Evolutionary conservation across 2,113 vertebrate species (phyloP).

Genomic region (Haliaeetus leucogaster): DNA sequence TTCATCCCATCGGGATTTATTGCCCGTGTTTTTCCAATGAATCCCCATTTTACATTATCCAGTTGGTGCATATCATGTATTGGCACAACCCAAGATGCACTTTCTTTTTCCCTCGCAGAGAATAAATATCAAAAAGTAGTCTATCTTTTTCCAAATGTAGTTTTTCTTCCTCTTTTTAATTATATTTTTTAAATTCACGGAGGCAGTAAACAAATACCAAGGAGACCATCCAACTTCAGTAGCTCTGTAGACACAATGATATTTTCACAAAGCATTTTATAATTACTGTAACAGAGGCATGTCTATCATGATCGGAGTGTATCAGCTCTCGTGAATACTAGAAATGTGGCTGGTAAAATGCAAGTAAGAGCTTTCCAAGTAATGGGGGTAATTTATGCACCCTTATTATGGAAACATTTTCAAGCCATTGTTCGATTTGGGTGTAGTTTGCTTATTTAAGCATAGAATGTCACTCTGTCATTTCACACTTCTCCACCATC

Average conservation of each 20-base stretch:
- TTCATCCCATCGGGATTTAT: background rate
- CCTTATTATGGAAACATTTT: conserved; percentile 57
- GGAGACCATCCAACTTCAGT: background rate
- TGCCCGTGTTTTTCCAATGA: background rate
- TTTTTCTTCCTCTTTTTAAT: background rate
- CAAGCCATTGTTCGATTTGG: conserved; percentile 12
- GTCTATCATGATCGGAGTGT: background rate
- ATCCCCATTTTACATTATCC: background rate
- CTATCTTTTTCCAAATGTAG: background rate
- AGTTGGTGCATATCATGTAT: background rate
- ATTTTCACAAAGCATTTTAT: conserved; percentile 48
- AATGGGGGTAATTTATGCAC: conserved; percentile 54
- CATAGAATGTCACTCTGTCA: conserved; percentile 58
- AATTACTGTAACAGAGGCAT: conserved; percentile 48
- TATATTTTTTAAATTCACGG: background rate
- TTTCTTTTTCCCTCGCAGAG: background rate
- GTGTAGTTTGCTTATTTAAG: conserved; percentile 63
- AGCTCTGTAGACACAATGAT: conserved; percentile 8
- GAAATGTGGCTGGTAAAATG: conserved; percentile 30
- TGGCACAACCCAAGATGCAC: background rate
- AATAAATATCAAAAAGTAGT: background rate
- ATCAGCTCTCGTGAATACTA: conserved; percentile 22
- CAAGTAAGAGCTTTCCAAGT: conserved; percentile 57
- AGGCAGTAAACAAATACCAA: conserved; percentile 10
- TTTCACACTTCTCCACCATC: conserved; percentile 52